These are phyloP conservation scores for Drosophila ezoana DNA, from an alignment of 2,888 invertebrate species.

Conservation along the genomic window DNA sequence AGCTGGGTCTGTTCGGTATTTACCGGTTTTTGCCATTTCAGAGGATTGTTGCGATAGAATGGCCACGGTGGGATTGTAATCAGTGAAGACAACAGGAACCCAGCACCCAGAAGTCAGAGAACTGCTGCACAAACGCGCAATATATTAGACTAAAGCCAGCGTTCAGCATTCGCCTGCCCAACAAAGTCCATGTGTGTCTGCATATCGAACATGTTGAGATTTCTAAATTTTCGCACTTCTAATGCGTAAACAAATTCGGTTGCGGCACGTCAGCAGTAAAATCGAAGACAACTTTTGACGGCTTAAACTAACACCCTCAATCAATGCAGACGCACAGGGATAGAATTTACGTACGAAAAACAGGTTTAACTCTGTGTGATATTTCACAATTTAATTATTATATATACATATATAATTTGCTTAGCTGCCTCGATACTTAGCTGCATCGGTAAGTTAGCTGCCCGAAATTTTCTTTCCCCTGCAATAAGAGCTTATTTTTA, in stretches of 20 bases:
- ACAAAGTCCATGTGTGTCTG: conserved; percentile 90
- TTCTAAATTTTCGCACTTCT: conserved; percentile 17
- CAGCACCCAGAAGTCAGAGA: conserved; percentile 95
- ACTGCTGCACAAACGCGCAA: conserved; percentile 97
- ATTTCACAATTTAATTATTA: too few relatives aligned
- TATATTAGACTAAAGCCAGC: conserved; percentile 95
- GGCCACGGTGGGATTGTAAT: conserved; percentile 98
- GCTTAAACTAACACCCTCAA: too few relatives aligned
- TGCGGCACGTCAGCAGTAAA: conserved; percentile 72
- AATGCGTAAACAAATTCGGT: conserved; percentile 62
- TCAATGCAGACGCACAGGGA: too few relatives aligned
- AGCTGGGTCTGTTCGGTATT: conserved; percentile 50
- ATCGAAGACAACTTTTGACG: not conserved
- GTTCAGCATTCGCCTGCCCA: conserved; percentile 95
- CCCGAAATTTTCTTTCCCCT: too few relatives aligned
- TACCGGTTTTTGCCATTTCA: conserved; percentile 94
- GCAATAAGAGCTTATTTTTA: too few relatives aligned
- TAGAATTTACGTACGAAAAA: too few relatives aligned
- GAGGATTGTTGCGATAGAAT: conserved; percentile 94
- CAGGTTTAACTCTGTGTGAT: too few relatives aligned
- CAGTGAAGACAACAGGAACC: conserved; percentile 94
- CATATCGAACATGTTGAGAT: conserved; percentile 82
- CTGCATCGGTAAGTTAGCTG: too few relatives aligned
- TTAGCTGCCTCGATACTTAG: too few relatives aligned
- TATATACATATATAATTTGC: too few relatives aligned